These are phyloP conservation scores for Athalia cordata DNA, from an alignment of 2,888 invertebrate species.

Conservation along the genomic window DNA sequence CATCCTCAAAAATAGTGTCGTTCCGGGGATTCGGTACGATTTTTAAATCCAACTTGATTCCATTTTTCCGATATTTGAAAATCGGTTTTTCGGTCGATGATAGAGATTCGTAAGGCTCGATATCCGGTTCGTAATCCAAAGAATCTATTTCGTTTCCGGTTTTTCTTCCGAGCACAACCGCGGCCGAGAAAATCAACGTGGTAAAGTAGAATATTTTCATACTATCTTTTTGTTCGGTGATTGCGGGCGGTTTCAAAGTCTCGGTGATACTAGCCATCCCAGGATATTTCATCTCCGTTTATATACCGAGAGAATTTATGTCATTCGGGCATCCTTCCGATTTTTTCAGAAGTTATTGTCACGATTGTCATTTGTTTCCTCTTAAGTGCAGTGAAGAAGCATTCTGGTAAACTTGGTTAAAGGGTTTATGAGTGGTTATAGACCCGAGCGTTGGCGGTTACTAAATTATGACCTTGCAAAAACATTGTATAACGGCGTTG, in stretches of 20 bases:
- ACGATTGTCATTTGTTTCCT: constrained; percentile 66
- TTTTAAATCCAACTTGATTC: constrained; percentile 64
- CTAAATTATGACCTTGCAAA: constrained; percentile 44
- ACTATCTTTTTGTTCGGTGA: constrained; percentile 18
- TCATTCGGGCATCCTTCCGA: constrained; percentile 56
- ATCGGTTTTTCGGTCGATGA: constrained; percentile 55
- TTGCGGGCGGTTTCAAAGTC: constrained; percentile 25
- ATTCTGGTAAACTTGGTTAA: constrained; percentile 8
- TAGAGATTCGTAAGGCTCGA: constrained; percentile 52
- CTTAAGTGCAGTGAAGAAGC: constrained; percentile 7
- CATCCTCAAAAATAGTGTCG: constrained; percentile 62
- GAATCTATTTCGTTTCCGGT: constrained; percentile 48
- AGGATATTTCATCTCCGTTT: constrained; percentile 55
- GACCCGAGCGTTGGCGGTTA: constrained; percentile 41
- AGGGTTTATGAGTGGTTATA: constrained; percentile 25
- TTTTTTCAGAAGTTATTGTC: constrained; percentile 64
- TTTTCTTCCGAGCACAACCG: constrained; percentile 18
- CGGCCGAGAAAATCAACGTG: constrained; percentile 9
- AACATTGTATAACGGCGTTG: constrained; percentile 44
- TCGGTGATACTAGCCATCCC: constrained; percentile 28
- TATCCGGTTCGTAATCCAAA: constrained; percentile 52
- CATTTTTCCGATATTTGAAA: constrained; percentile 64
- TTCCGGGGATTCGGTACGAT: constrained; percentile 59
- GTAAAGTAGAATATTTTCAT: constrained; percentile 28
- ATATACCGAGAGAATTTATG: constrained; percentile 69